Evolutionary conservation across 2,797 vertebrate genomes (phyloP).

Genomic region (Pseudochaenichthys georgianus): DNA sequence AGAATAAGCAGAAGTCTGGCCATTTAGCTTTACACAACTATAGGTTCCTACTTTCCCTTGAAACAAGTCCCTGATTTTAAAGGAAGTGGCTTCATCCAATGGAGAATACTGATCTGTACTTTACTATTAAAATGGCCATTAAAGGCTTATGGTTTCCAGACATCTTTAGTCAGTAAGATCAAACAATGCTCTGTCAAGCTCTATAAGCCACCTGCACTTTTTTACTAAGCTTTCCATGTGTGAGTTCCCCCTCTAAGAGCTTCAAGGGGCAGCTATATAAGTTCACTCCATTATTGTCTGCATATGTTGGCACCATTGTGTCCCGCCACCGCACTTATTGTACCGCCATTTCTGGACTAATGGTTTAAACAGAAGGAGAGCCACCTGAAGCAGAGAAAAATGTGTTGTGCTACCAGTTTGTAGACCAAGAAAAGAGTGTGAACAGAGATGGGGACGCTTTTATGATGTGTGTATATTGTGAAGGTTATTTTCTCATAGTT

Average conservation of each 20-base stretch:
- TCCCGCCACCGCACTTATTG: conserved; percentile 45
- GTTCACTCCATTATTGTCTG: conserved; percentile 72
- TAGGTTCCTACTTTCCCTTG: conserved; percentile 29
- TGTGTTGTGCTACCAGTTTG: conserved; percentile 12
- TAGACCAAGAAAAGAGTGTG: too few relatives aligned
- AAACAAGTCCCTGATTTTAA: conserved; percentile 15
- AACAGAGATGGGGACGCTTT: conserved; percentile 29
- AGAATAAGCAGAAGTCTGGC: conserved; percentile 1
- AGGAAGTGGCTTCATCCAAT: conserved; percentile 5
- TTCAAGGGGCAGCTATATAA: conserved; percentile 64
- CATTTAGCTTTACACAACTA: conserved; percentile 28
- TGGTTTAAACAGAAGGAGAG: conserved; percentile 72
- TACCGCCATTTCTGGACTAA: conserved; percentile 65
- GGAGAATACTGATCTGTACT: conserved; percentile 33
- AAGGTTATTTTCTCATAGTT: conserved; percentile 21
- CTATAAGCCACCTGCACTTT: conserved; percentile 53
- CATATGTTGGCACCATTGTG: conserved; percentile 69
- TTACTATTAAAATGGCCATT: conserved; percentile 39
- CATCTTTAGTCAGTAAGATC: conserved; percentile 51
- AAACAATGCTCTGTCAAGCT: conserved; percentile 54
- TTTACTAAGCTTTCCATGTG: conserved; percentile 63
- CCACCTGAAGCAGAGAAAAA: conserved; percentile 55
- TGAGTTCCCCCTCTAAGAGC: conserved; percentile 54
- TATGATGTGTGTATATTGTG: conserved; percentile 19
- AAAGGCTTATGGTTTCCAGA: conserved; percentile 67